Conservation (phyloP, 2,888 invertebrate species). For the Heteromyza rotundicornis region DNA sequence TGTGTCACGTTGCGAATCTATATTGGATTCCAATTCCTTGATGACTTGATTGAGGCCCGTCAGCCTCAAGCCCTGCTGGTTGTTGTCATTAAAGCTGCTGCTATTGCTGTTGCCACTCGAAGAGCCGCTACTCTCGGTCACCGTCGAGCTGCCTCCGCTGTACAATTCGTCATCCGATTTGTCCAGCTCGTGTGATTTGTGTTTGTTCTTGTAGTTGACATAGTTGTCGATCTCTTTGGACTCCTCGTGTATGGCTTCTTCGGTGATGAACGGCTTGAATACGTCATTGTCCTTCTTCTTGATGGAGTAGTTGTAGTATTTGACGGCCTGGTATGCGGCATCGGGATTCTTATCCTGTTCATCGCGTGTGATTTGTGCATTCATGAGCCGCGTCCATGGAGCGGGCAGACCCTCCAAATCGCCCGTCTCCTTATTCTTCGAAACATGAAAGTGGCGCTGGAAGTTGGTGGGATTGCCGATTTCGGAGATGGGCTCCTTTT, state of each 20-base stretch:
- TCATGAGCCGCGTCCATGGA: conserved; percentile 80
- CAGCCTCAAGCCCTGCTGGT: conserved; percentile 46
- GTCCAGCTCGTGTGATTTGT: conserved; percentile 68
- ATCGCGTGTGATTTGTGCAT: conserved; percentile 82
- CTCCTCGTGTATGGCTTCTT: conserved; percentile 80
- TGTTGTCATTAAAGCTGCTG: conserved; percentile 55
- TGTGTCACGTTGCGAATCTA: conserved; percentile 48
- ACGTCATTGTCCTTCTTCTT: conserved; percentile 78
- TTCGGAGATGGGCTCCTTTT: conserved; percentile 62
- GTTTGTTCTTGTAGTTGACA: conserved; percentile 74
- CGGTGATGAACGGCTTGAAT: conserved; percentile 83
- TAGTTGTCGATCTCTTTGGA: conserved; percentile 82
- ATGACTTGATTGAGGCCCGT: conserved; percentile 53
- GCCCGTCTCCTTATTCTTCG: conserved; percentile 81
- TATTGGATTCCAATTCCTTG: conserved; percentile 51
- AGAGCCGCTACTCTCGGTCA: conserved; percentile 43
- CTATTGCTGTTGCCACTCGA: conserved; percentile 53
- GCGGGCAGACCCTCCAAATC: conserved; percentile 85
- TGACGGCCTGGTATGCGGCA: conserved; percentile 88
- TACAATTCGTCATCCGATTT: conserved; percentile 63
- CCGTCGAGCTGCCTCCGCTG: conserved; percentile 56
- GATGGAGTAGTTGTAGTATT: conserved; percentile 87
- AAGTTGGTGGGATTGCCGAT: conserved; percentile 88
- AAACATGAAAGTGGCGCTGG: conserved; percentile 85
- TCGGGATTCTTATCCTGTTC: conserved; percentile 90